A percentile compares a stretch with the other conserved stretches of the same genome.
These are phyloP conservation scores for Elymnias hypermnestra DNA, from an alignment of 1,140 invertebrate genomes.

Conservation along the genomic window DNA sequence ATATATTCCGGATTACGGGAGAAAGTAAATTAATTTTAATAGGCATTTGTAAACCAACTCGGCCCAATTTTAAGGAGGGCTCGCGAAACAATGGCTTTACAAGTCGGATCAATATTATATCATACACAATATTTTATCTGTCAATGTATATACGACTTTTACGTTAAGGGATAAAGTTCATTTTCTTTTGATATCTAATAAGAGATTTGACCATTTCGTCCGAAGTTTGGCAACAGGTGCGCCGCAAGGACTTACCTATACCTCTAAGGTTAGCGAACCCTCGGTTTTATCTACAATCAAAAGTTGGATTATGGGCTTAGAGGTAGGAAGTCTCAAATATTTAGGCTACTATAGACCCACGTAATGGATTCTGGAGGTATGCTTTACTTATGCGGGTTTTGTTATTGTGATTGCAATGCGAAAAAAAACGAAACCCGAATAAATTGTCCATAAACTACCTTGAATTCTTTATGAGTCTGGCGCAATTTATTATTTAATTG, in stretches of 20 bases:
- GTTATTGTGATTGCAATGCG: not conserved
- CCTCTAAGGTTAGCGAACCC: slow-evolving; percentile 12
- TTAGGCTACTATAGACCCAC: not conserved
- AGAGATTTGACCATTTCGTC: slow-evolving; percentile 5
- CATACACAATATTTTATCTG: too few relatives aligned
- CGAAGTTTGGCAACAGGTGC: slow-evolving; percentile 20
- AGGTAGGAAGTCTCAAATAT: slow-evolving; percentile 6
- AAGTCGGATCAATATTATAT: not conserved
- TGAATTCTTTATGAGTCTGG: too few relatives aligned
- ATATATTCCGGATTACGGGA: not conserved
- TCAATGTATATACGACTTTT: not conserved
- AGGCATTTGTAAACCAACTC: slow-evolving; percentile 12
- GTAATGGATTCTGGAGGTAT: slow-evolving; percentile 2
- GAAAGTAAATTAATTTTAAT: slow-evolving; percentile 4
- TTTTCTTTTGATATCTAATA: not conserved
- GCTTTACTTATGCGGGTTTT: slow-evolving; percentile 1
- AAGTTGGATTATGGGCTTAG: slow-evolving; percentile 15
- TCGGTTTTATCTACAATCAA: slow-evolving; percentile 16
- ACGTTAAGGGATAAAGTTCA: slow-evolving; percentile 1
- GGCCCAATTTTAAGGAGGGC: slow-evolving; percentile 16
- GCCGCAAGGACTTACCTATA: slow-evolving; percentile 16
- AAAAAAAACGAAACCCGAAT: not conserved
- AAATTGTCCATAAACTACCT: not conserved
- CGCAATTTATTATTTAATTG: too few relatives aligned
- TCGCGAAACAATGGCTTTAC: slow-evolving; percentile 18